Base-by-base conservation (phyloP, 2,888 invertebrate species). In the Folsomia manolachei region DNA sequence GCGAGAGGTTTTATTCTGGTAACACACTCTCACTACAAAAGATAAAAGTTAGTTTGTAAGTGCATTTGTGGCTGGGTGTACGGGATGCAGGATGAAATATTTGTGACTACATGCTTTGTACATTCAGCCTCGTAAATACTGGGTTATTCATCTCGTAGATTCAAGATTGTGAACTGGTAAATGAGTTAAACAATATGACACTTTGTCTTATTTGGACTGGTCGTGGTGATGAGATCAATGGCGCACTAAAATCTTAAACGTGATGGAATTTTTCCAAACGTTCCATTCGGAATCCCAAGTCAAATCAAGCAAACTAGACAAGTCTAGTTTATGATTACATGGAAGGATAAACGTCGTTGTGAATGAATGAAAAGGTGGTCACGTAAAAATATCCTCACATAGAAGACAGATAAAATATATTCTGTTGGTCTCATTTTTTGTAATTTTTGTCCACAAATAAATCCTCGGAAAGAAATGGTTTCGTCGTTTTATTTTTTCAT, bases 291-390 rank as follows among this genome's bases (percentile, higher is more conserved):
- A 19, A 56, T 19, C 56, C 21, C 56, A 56, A 19, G 56, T 19
- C 21, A 56, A 56, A 21, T 21, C 7, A 4, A 56, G 18, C 9
- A 51, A 51, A 51, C 51, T n/a, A 56, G 56, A 18, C 18, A 19
- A 56, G 19, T 19, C 56, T 56, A n/a, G 56, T n/a, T n/a, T 56
- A 7, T 56, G 56, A 56, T 56, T 56, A 56, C 9, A 51, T 56
- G 19, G 7, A 56, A 56, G n/a, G 56, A 56, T 19, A 56, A 56
- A 14, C 7, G 19, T 14, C 21, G 56, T 19, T 19, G 56, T 56
- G 56, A 56, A 56, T 56, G 56, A 56, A 56, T 56, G 56, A 56
- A 56, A 7, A 56, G 56, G 56, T 39, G 39, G 39, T 39, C 39
- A 39, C 14, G 4, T n/a, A n/a, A n/a, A n/a, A n/a, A n/a, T 39